Conservation (phyloP, 2,113 vertebrate genomes). For the Paradoxurus hermaphroditus region DNA sequence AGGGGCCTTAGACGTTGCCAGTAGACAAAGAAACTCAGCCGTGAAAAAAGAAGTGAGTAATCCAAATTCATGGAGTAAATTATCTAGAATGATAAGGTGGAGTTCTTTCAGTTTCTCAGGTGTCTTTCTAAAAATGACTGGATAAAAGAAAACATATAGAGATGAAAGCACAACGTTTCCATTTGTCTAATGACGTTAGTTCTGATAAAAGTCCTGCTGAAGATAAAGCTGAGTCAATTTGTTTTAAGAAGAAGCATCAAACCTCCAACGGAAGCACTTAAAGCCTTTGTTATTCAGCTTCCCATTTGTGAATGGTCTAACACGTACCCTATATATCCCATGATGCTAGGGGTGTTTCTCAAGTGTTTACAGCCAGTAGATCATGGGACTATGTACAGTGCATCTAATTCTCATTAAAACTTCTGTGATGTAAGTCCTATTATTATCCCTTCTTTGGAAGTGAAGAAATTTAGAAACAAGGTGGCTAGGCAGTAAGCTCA, state of each 20-base stretch:
- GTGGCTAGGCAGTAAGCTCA: no score
- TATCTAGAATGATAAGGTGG: no score
- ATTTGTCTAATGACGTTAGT: not conserved
- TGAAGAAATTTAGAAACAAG: not conserved
- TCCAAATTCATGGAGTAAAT: not conserved
- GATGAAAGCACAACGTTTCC: not conserved
- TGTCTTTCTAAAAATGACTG: not conserved
- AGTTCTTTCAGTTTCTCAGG: not conserved
- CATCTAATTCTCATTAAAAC: not conserved
- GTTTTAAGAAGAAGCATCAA: not conserved
- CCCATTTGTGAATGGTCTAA: not conserved
- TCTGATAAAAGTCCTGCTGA: not conserved
- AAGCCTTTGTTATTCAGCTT: not conserved
- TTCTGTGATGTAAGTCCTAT: no score
- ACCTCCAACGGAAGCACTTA: not conserved
- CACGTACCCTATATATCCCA: fast-evolving
- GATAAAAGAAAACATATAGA: not conserved
- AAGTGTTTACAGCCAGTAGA: not conserved
- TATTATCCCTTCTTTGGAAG: not conserved
- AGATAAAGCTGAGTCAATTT: not conserved
- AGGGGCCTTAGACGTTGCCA: not conserved
- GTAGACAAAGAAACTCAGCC: not conserved
- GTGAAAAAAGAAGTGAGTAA: not conserved
- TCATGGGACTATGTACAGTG: not conserved
- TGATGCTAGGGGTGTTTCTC: not conserved